Conservation (phyloP, 2,888 invertebrate genomes). For the Lottia scabra region DNA sequence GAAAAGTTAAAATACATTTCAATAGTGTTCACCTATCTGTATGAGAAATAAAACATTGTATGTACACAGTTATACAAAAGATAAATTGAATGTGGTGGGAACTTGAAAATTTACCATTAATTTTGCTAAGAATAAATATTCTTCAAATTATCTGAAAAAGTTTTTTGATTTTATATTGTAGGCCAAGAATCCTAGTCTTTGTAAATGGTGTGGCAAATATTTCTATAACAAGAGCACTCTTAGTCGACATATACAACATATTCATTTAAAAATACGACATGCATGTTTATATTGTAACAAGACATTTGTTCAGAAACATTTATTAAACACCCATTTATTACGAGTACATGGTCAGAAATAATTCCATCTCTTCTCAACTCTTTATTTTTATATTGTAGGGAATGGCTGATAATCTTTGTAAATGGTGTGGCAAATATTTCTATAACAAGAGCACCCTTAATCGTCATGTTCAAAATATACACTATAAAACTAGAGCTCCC, state of each 20-base stretch:
- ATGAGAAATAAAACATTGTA: no score
- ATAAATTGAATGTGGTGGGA: no score
- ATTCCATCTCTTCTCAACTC: no score
- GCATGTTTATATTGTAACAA: not conserved
- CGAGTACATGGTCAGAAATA: no score
- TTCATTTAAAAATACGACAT: not conserved
- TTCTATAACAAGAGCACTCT: conserved; percentile 3
- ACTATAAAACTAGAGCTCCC: not conserved
- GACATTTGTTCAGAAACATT: conserved; percentile 1
- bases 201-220: conserved; percentile 1
- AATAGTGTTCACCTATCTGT: no score
- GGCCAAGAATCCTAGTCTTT: not conserved
- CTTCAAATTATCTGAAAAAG: no score
- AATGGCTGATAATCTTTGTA: not conserved
- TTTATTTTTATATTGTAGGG: no score
- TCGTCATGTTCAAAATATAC: not conserved
- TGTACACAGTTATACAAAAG: no score
- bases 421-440: conserved; percentile 1
- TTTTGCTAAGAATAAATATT: no score
- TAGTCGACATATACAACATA: not conserved
- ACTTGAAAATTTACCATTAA: no score
- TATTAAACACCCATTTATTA: not conserved
- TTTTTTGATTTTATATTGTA: no score
- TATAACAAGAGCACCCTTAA: not conserved
- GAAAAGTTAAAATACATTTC: not conserved